A percentile compares a stretch with the other conserved stretches of the same genome.
Evolutionary conservation across 2,888 invertebrate species (phyloP).

Genomic region (Clusia tigrina): DNA sequence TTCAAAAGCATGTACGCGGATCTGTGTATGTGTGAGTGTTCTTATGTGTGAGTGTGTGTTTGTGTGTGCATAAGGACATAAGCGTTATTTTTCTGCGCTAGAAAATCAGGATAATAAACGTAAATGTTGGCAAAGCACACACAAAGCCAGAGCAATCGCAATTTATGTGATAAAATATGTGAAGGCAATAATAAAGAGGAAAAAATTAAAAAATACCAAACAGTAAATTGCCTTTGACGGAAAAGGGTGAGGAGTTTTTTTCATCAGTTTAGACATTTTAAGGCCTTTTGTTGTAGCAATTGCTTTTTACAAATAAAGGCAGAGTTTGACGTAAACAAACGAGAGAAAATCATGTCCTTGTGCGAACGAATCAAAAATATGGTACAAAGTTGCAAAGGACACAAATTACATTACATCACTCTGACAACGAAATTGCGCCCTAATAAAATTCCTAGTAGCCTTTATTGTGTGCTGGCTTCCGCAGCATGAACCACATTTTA

Average conservation of each 20-base stretch:
- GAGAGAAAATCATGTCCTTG: background rate
- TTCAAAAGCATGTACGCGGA: no score
- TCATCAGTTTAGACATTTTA: no score
- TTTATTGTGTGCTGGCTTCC: background rate
- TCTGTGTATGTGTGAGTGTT: constrained; percentile 11
- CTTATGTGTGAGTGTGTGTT: constrained; percentile 9
- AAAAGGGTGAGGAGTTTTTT: background rate
- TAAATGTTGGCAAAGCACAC: constrained; percentile 45
- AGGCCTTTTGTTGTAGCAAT: background rate
- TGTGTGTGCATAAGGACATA: constrained; percentile 38
- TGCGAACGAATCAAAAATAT: no score
- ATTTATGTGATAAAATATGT: constrained; percentile 52
- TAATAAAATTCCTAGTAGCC: constrained; percentile 11
- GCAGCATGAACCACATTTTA: constrained; percentile 26
- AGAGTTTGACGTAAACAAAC: no score
- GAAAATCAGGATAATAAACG: constrained; percentile 56
- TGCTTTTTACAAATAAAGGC: background rate
- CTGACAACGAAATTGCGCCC: constrained; percentile 15
- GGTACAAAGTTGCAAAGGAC: background rate
- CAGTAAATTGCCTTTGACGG: background rate
- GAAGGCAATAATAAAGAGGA: constrained; percentile 22
- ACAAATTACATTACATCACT: background rate
- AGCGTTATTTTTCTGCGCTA: constrained; percentile 58
- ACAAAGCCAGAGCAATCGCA: constrained; percentile 45
- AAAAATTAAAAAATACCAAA: constrained; percentile 3